A percentile compares a stretch with the other conserved stretches of the same genome.
phyloP scores from a whole-genome alignment of 2,113 vertebrate species.

The Hemibagrus wyckioides region DNA sequence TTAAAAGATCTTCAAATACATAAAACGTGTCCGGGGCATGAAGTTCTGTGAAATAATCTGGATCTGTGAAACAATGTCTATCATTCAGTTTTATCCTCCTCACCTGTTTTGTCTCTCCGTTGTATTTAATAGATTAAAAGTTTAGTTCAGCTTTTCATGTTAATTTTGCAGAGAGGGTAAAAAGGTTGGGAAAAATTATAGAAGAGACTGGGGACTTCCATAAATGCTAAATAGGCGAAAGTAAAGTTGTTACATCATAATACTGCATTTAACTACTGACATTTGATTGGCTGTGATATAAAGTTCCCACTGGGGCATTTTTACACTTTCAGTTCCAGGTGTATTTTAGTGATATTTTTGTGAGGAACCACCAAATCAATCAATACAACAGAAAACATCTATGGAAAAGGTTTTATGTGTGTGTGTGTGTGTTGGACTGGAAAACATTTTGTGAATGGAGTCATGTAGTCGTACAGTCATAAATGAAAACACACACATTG shows the following conservation, averaged over 20 bases:
- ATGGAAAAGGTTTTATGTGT: neutral
- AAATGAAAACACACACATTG: slow-evolving; percentile 22
- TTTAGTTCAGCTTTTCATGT: neutral
- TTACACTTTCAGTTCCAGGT: neutral
- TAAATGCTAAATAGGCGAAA: neutral
- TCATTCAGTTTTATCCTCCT: neutral
- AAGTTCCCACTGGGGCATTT: neutral
- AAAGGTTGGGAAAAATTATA: neutral
- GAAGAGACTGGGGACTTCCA: neutral
- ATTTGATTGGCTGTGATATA: neutral
- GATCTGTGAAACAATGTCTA: neutral
- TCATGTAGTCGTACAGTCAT: neutral
- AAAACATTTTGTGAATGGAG: neutral
- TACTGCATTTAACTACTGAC: too few relatives aligned
- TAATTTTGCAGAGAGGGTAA: neutral
- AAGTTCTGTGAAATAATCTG: neutral
- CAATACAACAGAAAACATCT: neutral
- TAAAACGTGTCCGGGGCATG: neutral
- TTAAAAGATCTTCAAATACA: neutral
- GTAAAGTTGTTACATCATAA: neutral
- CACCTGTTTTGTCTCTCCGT: neutral
- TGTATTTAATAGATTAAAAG: neutral
- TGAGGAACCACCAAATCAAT: neutral
- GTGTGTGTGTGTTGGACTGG: neutral
- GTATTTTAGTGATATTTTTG: neutral